phyloP scores from a whole-genome alignment of 2,888 invertebrate genomes.

The Phrixothrix hirtus region DNA sequence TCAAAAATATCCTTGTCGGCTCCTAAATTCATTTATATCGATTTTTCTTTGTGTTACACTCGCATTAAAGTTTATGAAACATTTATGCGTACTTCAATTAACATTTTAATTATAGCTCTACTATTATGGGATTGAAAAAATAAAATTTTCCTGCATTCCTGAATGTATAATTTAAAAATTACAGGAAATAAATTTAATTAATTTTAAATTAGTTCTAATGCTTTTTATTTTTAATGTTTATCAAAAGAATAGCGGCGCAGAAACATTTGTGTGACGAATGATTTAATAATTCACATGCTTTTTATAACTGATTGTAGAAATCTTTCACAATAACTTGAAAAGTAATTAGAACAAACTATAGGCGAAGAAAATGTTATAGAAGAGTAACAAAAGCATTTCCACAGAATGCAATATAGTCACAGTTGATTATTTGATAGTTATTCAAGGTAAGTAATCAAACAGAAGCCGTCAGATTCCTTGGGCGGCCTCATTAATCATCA shows the following conservation, averaged over 20 bases:
- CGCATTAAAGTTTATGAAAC: no score
- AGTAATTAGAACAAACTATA: conserved; percentile 11
- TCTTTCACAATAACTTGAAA: conserved; percentile 3
- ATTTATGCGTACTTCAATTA: no score
- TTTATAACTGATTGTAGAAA: conserved; percentile 8
- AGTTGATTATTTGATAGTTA: conserved; percentile 51
- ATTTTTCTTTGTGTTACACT: no score
- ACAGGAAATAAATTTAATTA: no score
- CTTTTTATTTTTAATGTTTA: no score
- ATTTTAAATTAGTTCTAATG: no score
- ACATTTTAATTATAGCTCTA: no score
- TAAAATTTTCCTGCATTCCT: no score
- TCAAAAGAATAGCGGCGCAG: not conserved
- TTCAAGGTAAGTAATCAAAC: conserved; percentile 51
- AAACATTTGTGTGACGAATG: conserved; percentile 2
- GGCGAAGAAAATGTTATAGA: conserved; percentile 9
- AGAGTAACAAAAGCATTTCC: conserved; percentile 24
- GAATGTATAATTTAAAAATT: no score
- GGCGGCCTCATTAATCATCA: conserved; percentile 54
- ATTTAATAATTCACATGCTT: not conserved
- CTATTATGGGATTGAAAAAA: no score
- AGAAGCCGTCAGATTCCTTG: conserved; percentile 53
- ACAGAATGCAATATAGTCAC: conserved; percentile 44
- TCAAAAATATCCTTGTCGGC: no score
- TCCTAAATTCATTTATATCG: no score